These are phyloP conservation scores for Nezara viridula DNA, from an alignment of 2,888 invertebrate species.

Conservation along the genomic window DNA sequence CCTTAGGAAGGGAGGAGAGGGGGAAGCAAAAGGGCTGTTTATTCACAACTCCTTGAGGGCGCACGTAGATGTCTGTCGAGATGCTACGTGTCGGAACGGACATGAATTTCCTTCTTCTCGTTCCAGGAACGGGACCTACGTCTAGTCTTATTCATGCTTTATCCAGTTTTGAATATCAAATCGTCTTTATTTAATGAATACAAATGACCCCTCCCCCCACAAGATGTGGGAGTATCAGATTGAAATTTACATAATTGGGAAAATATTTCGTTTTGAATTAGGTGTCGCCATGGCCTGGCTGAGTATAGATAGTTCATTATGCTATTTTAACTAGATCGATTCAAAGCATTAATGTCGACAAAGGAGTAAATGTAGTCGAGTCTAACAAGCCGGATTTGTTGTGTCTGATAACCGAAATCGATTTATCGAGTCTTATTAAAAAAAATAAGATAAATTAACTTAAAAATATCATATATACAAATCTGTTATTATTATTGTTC, in stretches of 20 bases:
- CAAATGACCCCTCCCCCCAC: background rate
- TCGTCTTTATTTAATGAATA: background rate
- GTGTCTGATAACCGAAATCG: too few relatives aligned
- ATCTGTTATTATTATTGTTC: too few relatives aligned
- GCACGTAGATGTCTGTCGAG: background rate
- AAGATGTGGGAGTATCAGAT: background rate
- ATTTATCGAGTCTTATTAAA: too few relatives aligned
- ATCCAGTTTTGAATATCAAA: constrained; percentile 18
- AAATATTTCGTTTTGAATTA: background rate
- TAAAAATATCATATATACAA: too few relatives aligned
- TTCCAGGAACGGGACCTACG: background rate
- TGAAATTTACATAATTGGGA: background rate
- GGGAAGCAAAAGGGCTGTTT: background rate
- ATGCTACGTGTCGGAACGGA: background rate
- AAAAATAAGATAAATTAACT: too few relatives aligned
- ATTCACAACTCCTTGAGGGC: background rate
- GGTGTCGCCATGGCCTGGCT: too few relatives aligned
- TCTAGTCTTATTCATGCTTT: background rate
- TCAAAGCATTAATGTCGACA: too few relatives aligned
- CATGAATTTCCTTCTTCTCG: background rate
- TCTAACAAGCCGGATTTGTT: too few relatives aligned
- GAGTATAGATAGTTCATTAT: too few relatives aligned
- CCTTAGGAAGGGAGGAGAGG: background rate
- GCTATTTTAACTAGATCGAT: too few relatives aligned
- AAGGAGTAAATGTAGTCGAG: too few relatives aligned